Conservation (phyloP, 2,888 invertebrate genomes). For the Merodon equestris region DNA sequence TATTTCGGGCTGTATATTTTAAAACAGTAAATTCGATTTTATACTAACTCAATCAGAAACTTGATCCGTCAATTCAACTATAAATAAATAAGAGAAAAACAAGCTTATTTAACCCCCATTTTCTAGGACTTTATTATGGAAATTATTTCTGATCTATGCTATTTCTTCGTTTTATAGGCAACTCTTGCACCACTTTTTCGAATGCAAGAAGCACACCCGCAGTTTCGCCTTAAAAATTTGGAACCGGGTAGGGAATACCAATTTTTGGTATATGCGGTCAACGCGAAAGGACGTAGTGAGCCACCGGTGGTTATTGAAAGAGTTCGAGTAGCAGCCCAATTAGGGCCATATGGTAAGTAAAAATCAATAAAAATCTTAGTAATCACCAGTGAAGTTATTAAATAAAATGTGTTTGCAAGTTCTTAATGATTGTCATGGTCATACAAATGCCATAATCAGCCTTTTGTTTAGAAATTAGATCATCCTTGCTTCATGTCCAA, state of each 20-base stretch:
- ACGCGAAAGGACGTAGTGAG: constrained; percentile 87
- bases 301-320: constrained; percentile 85
- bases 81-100: background rate
- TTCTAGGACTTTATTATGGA: too few species aligned
- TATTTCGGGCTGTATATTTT: too few species aligned
- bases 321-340: constrained; percentile 78
- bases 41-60: too few species aligned
- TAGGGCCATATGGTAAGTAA: constrained; percentile 79
- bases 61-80: background rate
- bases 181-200: constrained; percentile 82
- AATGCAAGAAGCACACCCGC: constrained; percentile 83
- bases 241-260: constrained; percentile 89
- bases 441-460: too few species aligned
- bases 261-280: constrained; percentile 89
- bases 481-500: too few species aligned
- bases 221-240: constrained; percentile 86
- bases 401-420: too few species aligned
- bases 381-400: too few species aligned
- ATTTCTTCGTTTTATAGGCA: constrained; percentile 75
- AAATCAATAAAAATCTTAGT: background rate
- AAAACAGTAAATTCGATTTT: too few species aligned
- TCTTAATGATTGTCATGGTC: too few species aligned
- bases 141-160: too few species aligned
- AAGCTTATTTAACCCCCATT: background rate
- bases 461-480: too few species aligned